Evolutionary conservation across 1,140 invertebrate species (phyloP), one percentile per base, ranked within the genome.

Genomic region (Saccostrea cuccullata): DNA sequence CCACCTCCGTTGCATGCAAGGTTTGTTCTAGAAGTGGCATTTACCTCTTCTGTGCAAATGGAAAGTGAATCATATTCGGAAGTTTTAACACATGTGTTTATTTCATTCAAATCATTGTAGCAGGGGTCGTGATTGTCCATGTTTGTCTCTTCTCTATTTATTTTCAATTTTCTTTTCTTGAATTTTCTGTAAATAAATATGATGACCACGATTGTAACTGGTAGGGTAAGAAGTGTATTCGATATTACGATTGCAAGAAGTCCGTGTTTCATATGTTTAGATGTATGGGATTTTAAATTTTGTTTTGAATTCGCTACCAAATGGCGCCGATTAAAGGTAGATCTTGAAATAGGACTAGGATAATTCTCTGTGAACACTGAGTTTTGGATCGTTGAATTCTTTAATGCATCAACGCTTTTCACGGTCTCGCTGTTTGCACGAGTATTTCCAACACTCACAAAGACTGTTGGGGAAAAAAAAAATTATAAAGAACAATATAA

Each of bases 31-130:
- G 26, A 64, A 17, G 58, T n/a, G 4, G 11, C 26, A 15, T 36
- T 11, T 2, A 30, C 11, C 12, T 36, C 26, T 30, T 36, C 70
- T 17, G 26, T 13, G 15, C 26, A 26, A 15, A 15, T 17, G 4
- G 70, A 36, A 15, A 77, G 26, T 13, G 70, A 26, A 36, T 77
- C 70, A 13, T 77, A 77, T 11, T 77, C 70, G 23, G 26, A 77
- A 6, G 26, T 36, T 36, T 77, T 77, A 1, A 36, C 30, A 12
- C 23, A 26, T 13, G 70, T 77, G 70, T 30, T 11, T 26, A 77
- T 30, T 30, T 77, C 70, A 77, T 77, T 77, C 30, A 77, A 26
- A 30, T 77, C 70, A 20, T 77, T 77, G 70, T 77, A 77, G 12
- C 70, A 77, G 0, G 26, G 9, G 13, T 73, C 67, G 3, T 13